Evolutionary conservation across 2,113 vertebrate species (phyloP).

Genomic region (Pterocles gutturalis): DNA sequence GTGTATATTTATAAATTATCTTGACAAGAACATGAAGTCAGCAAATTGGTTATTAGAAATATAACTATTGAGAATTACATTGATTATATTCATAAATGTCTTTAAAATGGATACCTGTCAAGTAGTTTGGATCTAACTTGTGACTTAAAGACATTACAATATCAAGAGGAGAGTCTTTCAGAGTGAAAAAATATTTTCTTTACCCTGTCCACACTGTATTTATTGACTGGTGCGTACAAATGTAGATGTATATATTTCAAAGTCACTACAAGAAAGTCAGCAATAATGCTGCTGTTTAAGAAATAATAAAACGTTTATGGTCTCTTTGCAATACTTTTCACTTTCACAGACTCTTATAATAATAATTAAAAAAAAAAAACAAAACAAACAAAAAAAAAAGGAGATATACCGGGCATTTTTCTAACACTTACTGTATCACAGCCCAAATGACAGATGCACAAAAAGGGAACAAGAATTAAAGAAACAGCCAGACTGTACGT

Average conservation of each 20-base stretch:
- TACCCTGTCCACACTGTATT: background rate
- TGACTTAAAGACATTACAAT: slow-evolving; percentile 16
- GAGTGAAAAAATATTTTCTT: background rate
- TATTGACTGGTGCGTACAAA: background rate
- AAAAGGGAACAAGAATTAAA: background rate
- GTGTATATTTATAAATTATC: slow-evolving; percentile 46
- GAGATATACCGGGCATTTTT: background rate
- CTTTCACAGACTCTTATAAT: background rate
- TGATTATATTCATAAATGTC: slow-evolving; percentile 46
- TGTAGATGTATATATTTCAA: background rate
- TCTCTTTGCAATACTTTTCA: background rate
- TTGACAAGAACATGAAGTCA: slow-evolving; percentile 54
- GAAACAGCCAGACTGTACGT: background rate
- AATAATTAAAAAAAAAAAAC: background rate
- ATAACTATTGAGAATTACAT: slow-evolving; percentile 39
- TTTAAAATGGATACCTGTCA: slow-evolving; percentile 40
- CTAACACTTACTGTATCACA: background rate
- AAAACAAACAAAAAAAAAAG: background rate
- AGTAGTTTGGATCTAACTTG: background rate
- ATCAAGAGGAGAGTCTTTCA: background rate
- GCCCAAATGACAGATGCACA: background rate
- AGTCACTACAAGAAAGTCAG: background rate
- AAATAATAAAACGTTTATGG: background rate
- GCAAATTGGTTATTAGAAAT: slow-evolving; percentile 64
- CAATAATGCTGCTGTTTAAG: background rate